Percentiles rank a stretch among this genome's conserved stretches.
Conservation (phyloP, 2,113 vertebrate genomes). For the Thermophis baileyi region DNA sequence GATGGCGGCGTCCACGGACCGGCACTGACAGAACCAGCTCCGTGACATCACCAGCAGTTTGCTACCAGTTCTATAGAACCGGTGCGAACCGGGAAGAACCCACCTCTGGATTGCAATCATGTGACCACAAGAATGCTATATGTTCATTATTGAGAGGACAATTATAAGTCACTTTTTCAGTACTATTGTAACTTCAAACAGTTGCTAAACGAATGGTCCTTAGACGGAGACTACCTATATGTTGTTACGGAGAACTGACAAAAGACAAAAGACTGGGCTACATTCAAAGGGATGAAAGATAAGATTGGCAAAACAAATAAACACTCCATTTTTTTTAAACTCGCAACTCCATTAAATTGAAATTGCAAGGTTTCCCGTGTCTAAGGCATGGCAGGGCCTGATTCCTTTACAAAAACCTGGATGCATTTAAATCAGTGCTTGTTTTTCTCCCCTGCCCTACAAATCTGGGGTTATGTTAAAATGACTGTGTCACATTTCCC, state of each 20-base stretch:
- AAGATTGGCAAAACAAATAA: background rate
- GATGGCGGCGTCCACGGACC: too few relatives aligned
- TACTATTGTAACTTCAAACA: background rate
- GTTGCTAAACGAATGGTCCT: background rate
- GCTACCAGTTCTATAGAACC: too few relatives aligned
- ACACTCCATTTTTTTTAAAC: background rate
- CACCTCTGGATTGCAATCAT: background rate
- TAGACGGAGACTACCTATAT: background rate
- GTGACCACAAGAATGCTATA: background rate
- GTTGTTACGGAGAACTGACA: background rate
- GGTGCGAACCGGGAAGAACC: too few relatives aligned
- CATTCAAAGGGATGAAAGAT: background rate
- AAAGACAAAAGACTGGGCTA: background rate
- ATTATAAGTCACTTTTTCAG: background rate
- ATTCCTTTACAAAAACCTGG: background rate
- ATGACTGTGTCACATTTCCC: background rate
- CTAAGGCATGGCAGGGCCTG: background rate
- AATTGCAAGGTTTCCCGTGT: background rate
- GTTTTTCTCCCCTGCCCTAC: fast-evolving
- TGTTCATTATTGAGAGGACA: background rate
- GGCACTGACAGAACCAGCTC: too few relatives aligned
- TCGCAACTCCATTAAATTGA: background rate
- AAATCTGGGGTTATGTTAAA: background rate
- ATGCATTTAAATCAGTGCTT: background rate
- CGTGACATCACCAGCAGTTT: too few relatives aligned